Percentiles rank a stretch among this genome's conserved stretches.
Evolutionary conservation across 2,888 invertebrate genomes (phyloP).

Genomic region (Trichacis sp.): DNA sequence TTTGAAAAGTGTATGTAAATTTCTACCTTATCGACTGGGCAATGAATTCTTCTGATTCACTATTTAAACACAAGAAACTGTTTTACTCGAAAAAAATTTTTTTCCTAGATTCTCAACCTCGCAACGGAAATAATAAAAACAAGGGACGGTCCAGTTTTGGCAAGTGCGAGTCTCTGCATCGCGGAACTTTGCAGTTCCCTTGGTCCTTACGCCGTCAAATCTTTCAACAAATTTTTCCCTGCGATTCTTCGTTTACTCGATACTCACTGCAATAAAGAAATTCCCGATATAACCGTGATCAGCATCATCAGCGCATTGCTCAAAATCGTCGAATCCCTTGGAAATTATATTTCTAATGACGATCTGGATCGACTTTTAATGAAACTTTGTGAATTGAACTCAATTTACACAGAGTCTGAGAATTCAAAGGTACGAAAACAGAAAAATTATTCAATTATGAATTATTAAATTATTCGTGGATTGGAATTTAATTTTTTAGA

Average conservation of each 20-base stretch:
- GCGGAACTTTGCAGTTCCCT: constrained; percentile 83
- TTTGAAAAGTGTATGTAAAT: too few relatives aligned
- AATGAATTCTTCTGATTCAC: too few relatives aligned
- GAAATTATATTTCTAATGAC: constrained; percentile 88
- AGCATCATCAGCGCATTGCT: constrained; percentile 84
- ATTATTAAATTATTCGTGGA: too few relatives aligned
- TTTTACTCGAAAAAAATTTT: neutral
- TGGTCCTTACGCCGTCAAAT: constrained; percentile 80
- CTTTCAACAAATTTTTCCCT: constrained; percentile 85
- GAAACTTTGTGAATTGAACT: constrained; percentile 73
- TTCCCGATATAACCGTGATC: constrained; percentile 75
- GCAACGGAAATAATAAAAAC: constrained; percentile 76
- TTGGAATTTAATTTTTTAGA: neutral
- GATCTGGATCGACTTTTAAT: constrained; percentile 81
- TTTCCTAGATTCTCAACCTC: constrained; percentile 74
- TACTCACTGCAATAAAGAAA: constrained; percentile 73
- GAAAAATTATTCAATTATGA: too few relatives aligned
- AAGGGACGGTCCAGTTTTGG: constrained; percentile 75
- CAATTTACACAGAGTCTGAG: constrained; percentile 57
- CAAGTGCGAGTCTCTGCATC: constrained; percentile 81
- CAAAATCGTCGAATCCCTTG: constrained; percentile 85
- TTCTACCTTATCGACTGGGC: too few relatives aligned
- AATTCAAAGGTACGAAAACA: constrained; percentile 60
- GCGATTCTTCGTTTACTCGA: constrained; percentile 77
- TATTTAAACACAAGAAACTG: neutral